Base-by-base conservation (phyloP, 2,113 vertebrate genomes). In the Pagrus major region DNA sequence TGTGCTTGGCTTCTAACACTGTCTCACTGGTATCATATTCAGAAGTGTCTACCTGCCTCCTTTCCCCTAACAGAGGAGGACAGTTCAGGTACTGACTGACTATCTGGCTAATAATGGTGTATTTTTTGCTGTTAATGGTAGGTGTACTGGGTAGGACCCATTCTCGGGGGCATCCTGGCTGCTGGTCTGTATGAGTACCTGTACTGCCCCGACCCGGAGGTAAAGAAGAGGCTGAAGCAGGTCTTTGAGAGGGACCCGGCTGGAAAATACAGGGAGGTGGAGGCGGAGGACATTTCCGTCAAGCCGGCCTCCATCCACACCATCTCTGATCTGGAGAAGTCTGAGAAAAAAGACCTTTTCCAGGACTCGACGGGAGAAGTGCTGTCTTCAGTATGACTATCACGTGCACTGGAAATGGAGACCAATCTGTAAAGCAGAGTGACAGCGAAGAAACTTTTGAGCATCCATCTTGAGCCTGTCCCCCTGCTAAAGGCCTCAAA, bases 91-190 rank as follows among this genome's bases (percentile, higher is more conserved):
- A 56, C 20, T 6, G 11, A 70, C 68, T 58, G 72, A 27, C 54
- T 25, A 66, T 0, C 21, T 59, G 51, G 11, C 59, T 61, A 37
- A 80, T 25, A 39, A 64, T 33, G 12, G 2, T 71, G 61, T 51
- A 56, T 83, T 15, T 15, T 20, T 70, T 33, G 3, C n/a, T 84
- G 20, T 74, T 65, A 86, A 27, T 84, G 75, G 5, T 81, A 98
- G 97, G 92, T 98, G 1, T 99, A 99, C 84, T 99, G 97, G 97
- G 92, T 97, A 29, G 97, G 97, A 49, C 97, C 97, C 8, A 91
- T 97, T 41, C 94, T 97, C 10, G 97, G 97, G 49, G 97, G 91
- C 1, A 91, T 97, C 70, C 89, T 97, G 9, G 97, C 96, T 0
- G 97, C 95, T 4, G 94, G 94, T 31, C 94, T 97, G 23, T 99